A percentile compares a stretch with the other conserved stretches of the same genome.
phyloP scores from a whole-genome alignment of 2,888 invertebrate genomes.

The Xanthia icteritia region DNA sequence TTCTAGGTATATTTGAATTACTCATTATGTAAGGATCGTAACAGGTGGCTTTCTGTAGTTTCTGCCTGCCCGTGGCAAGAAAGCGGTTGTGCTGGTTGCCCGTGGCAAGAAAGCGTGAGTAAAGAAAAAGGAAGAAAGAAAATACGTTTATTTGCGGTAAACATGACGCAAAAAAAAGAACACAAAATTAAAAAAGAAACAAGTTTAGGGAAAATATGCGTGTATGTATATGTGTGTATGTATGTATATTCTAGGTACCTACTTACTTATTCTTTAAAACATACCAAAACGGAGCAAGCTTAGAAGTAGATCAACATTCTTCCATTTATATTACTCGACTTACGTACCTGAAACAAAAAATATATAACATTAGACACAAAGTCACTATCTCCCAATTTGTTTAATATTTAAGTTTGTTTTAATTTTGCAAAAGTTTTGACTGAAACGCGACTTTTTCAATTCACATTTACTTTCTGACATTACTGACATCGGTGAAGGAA shows the following conservation, averaged over 20 bases:
- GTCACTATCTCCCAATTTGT: neutral
- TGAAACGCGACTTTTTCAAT: neutral
- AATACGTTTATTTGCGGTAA: no score
- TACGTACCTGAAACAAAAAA: slow-evolving; percentile 54
- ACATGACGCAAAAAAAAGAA: no score
- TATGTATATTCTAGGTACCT: neutral
- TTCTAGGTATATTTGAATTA: no score
- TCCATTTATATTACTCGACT: neutral
- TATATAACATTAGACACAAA: neutral
- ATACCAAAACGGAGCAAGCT: slow-evolving; percentile 5
- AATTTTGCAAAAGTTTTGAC: neutral
- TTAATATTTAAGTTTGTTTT: neutral
- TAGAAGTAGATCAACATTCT: neutral
- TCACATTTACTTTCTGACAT: neutral
- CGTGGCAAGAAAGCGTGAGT: no score
- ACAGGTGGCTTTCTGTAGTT: no score
- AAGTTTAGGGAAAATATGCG: no score
- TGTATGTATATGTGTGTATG: no score
- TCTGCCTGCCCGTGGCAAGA: no score
- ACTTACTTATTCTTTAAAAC: neutral
- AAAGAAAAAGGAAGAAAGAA: no score
- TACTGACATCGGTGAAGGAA: neutral
- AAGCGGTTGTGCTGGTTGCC: no score
- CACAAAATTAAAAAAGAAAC: no score
- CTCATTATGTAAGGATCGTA: no score